A percentile compares a stretch with the other conserved stretches of the same genome.
Evolutionary conservation across 2,113 vertebrate species (phyloP).

Genomic region (Myocastor coypus): DNA sequence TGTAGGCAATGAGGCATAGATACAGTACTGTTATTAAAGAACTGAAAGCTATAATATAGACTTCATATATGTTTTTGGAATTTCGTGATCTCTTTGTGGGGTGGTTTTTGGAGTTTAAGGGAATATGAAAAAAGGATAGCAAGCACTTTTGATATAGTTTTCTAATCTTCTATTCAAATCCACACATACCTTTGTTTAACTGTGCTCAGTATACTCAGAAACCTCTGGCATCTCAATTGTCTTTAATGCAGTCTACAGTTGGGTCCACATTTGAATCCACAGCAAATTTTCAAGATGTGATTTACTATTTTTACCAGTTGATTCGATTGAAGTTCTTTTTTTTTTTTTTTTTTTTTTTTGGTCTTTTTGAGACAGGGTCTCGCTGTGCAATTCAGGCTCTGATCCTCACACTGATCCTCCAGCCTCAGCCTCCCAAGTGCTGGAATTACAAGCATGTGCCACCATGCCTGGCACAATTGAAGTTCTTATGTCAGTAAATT

Average conservation of each 20-base stretch:
- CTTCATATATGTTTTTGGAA: not conserved
- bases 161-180: not conserved
- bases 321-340: conserved; percentile 1
- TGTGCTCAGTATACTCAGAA: not conserved
- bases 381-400: too few relatives aligned
- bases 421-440: too few relatives aligned
- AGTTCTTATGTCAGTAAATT: not conserved
- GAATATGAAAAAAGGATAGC: not conserved
- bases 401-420: too few relatives aligned
- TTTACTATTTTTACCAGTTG: not conserved
- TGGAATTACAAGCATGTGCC: too few relatives aligned
- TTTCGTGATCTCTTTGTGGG: not conserved
- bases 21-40: not conserved
- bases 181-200: not conserved
- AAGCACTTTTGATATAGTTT: not conserved
- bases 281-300: not conserved
- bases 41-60: not conserved
- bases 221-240: not conserved
- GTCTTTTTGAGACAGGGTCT: too few relatives aligned
- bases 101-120: not conserved
- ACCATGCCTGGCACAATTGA: too few relatives aligned
- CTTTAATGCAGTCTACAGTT: not conserved
- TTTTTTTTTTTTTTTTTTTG: too few relatives aligned
- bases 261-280: not conserved
- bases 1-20: not conserved